phyloP scores from a whole-genome alignment of 2,113 vertebrate genomes.

The Asarcornis scutulata region DNA sequence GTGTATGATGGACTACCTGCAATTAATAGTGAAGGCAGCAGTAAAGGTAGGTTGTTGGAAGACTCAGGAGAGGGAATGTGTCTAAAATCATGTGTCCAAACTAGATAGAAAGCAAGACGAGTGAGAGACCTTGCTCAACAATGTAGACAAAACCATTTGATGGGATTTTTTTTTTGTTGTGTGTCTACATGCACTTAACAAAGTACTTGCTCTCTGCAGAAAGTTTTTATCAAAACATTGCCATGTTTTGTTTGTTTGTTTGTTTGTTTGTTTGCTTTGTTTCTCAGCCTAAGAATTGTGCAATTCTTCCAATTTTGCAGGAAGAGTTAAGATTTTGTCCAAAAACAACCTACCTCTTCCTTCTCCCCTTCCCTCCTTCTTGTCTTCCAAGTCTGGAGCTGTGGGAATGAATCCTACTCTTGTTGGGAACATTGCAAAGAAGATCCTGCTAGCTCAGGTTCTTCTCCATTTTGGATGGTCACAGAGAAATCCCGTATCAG shows the following conservation, averaged over 20 bases:
- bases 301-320: not conserved
- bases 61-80: fast-evolving
- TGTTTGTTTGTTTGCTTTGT: not conserved
- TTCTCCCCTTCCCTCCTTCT: not conserved
- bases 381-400: not conserved
- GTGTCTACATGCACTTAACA: not conserved
- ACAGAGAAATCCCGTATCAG: not conserved
- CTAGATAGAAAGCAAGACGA: not conserved
- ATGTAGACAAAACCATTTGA: not conserved
- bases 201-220: not conserved
- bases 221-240: not conserved
- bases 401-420: not conserved
- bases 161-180: not conserved
- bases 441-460: not conserved
- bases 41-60: not conserved
- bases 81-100: not conserved
- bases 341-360: not conserved
- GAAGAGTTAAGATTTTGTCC: not conserved
- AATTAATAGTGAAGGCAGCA: not conserved
- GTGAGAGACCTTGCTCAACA: not conserved
- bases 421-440: not conserved
- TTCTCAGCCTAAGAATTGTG: not conserved
- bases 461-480: not conserved
- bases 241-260: not conserved
- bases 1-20: not conserved